A percentile compares a stretch with the other conserved stretches of the same genome.
phyloP scores from a whole-genome alignment of 2,113 vertebrate species.

The Galemys pyrenaicus region DNA sequence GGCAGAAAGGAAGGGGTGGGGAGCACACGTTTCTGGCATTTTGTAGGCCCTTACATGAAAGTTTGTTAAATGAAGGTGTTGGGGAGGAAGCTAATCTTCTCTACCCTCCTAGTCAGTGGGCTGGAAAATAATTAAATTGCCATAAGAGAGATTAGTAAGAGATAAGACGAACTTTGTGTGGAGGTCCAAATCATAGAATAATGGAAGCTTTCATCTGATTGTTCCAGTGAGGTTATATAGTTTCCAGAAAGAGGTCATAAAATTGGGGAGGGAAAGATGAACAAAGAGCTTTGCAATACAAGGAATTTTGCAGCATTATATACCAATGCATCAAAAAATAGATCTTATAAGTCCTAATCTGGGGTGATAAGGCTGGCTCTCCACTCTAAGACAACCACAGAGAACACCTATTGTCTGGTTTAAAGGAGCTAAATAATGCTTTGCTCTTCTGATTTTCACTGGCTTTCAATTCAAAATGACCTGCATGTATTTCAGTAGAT shows the following conservation, averaged over 20 bases:
- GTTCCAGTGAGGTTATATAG: not conserved
- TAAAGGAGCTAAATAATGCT: not conserved
- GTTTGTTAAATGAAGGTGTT: not conserved
- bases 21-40: fast-evolving
- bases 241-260: not conserved
- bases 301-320: not conserved
- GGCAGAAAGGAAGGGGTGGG: not conserved
- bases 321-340: not conserved
- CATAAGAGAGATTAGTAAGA: not conserved
- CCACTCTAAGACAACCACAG: not conserved
- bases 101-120: not conserved
- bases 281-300: not conserved
- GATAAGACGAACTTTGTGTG: not conserved
- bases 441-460: not conserved
- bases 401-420: not conserved
- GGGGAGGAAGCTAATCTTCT: not conserved
- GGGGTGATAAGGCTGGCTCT: not conserved
- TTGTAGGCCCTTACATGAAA: not conserved
- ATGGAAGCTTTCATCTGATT: not conserved
- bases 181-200: not conserved
- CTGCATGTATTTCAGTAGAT: too few relatives aligned
- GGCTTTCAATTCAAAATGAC: not conserved
- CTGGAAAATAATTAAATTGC: not conserved
- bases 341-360: not conserved
- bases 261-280: not conserved